These are phyloP conservation scores for Ridgeia piscesae DNA, from an alignment of 1,140 invertebrate species.

Conservation along the genomic window DNA sequence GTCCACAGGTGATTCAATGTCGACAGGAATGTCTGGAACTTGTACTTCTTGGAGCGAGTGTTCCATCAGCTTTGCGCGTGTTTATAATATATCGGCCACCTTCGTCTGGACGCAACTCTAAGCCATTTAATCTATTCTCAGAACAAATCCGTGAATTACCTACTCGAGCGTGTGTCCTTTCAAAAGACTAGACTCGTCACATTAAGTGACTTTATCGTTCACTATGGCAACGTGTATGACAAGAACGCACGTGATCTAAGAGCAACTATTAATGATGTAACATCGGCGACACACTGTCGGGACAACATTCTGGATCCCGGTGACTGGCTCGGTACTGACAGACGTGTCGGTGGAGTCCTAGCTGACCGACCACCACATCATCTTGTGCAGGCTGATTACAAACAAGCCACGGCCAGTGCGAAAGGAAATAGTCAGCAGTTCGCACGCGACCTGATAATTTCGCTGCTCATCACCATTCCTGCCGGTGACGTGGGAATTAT, in stretches of 20 bases:
- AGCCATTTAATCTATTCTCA: no score
- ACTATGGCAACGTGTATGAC: neutral
- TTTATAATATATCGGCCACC: neutral
- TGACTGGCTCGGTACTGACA: neutral
- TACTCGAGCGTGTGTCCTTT: neutral
- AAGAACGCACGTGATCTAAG: neutral
- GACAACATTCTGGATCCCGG: neutral
- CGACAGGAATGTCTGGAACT: no score
- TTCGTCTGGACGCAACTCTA: neutral
- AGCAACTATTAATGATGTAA: neutral
- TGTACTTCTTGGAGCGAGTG: no score
- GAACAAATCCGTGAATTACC: neutral
- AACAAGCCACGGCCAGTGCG: neutral
- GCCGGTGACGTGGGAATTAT: neutral
- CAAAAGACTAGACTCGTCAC: neutral
- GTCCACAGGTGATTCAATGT: no score
- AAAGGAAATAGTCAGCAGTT: neutral
- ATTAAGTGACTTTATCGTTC: neutral
- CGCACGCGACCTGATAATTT: neutral
- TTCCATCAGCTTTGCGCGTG: no score
- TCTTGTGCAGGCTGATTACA: neutral
- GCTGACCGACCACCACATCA: neutral
- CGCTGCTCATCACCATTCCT: neutral
- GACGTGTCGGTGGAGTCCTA: neutral
- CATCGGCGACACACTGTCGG: neutral